Base-by-base conservation (phyloP, 2,797 vertebrate species). In the Halcyon smyrnensis region DNA sequence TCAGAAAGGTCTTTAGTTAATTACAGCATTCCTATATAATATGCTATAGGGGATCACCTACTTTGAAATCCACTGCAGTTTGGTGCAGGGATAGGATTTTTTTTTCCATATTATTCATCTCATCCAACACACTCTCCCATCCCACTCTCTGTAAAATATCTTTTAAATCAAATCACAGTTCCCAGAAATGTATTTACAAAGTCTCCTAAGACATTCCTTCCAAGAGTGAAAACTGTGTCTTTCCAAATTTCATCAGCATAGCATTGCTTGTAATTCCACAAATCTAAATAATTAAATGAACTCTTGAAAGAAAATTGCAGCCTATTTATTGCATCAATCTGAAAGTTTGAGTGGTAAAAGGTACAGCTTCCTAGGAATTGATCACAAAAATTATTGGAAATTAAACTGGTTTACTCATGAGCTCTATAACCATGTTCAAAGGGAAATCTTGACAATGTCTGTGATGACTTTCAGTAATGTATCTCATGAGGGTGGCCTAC, bases 131-230 rank as follows among this genome's bases (percentile, higher is more conserved):
- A 90, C 24, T 90, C 67, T 4, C 8, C n/a, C 83, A 78, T 88
- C 65, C 73, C 50, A 95, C 83, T 82, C 77, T 56, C 57, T 76
- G 48, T 68, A 93, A 94, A 92, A 81, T 81, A 86, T 75, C 87
- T 88, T 91, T 91, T 85, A 91, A 95, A 90, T 87, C 73, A 93
- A 77, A 88, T 93, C 87, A 82, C 56, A 68, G 81, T 60, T 89
- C 75, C 21, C 56, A 92, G 90, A 93, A 94, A 89, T 64, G 45
- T 77, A 93, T 93, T 92, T 94, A 59, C 73, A 73, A 92, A 91
- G 30, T 77, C 53, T 89, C 12, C 69, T 89, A 78, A 89, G 95
- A 71, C n/a, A 71, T 87, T 91, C 87, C 63, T 95, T 96, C 60
- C 36, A 84, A 41, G 60, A 90, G 53, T 67, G 24, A 94, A 95